These are phyloP conservation scores for Strigamia transsilvanica DNA, from an alignment of 2,888 invertebrate genomes.

Conservation along the genomic window DNA sequence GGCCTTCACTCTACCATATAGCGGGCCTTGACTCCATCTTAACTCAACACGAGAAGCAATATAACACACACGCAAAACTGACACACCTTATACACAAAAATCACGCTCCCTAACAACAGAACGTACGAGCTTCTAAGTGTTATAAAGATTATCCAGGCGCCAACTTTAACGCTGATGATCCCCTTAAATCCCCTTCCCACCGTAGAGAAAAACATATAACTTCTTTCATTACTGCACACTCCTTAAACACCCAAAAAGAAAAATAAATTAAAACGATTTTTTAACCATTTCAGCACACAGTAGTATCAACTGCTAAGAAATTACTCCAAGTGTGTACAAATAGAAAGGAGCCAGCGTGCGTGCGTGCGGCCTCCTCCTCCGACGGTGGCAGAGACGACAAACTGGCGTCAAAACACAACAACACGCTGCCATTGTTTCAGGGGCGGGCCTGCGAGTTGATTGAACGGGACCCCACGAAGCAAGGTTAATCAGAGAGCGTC, in stretches of 20 bases:
- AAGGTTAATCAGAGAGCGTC: conserved; percentile 32
- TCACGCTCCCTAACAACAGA: conserved; percentile 24
- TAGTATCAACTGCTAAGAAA: too few species aligned
- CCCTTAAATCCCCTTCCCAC: not conserved
- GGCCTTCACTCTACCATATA: conserved; percentile 20
- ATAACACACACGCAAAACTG: conserved; percentile 26
- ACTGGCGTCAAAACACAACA: conserved; percentile 17
- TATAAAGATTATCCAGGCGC: conserved; percentile 40
- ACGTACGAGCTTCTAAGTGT: conserved; percentile 24
- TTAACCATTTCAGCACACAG: too few species aligned
- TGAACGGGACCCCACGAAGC: conserved; percentile 14
- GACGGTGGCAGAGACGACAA: conserved; percentile 3
- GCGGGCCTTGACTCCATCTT: conserved; percentile 19
- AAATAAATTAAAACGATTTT: too few species aligned
- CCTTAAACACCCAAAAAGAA: too few species aligned
- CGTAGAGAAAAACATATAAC: not conserved
- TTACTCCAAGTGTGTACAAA: not conserved
- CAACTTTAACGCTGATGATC: conserved; percentile 12
- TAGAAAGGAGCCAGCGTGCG: not conserved
- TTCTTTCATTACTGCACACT: not conserved
- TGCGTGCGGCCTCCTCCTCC: conserved; percentile 6
- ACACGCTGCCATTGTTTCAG: conserved; percentile 12
- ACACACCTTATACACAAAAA: conserved; percentile 44
- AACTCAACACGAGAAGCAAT: conserved; percentile 36
- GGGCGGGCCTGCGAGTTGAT: conserved; percentile 23